Evolutionary conservation across 2,888 invertebrate species (phyloP).

Genomic region (Galerucella calmariensis): DNA sequence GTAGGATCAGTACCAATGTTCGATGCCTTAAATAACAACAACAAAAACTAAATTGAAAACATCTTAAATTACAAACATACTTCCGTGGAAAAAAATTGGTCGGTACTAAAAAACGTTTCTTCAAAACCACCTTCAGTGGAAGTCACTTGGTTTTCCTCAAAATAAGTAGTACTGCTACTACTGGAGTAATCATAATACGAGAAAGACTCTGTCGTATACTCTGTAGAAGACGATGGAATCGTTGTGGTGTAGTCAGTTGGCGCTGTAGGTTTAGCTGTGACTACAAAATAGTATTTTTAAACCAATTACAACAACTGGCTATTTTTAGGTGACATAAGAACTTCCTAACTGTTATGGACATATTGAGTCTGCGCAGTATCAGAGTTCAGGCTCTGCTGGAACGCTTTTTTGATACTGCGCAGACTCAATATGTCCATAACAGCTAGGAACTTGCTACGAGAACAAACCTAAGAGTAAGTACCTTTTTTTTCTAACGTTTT

Average conservation of each 20-base stretch:
- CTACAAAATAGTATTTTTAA: background rate
- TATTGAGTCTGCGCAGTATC: too few species aligned
- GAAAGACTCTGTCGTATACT: slow-evolving; percentile 8
- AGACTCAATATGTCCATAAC: too few species aligned
- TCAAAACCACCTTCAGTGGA: background rate
- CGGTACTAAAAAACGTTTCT: background rate
- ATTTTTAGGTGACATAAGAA: too few species aligned
- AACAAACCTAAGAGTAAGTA: background rate
- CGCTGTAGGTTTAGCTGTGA: background rate
- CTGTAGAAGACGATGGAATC: background rate
- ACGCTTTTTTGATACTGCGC: too few species aligned
- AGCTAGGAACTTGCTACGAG: too few species aligned
- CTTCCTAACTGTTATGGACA: too few species aligned
- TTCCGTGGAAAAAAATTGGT: background rate
- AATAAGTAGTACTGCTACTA: slow-evolving; percentile 1
- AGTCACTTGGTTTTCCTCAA: slow-evolving; percentile 21
- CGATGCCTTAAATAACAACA: background rate
- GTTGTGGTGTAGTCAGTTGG: background rate
- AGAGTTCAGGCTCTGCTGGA: too few species aligned
- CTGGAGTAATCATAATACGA: background rate
- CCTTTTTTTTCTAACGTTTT: slow-evolving; percentile 17
- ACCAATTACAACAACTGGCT: background rate
- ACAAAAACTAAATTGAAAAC: background rate
- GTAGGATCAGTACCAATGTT: background rate
- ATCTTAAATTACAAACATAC: background rate